Evolutionary conservation across 1,140 invertebrate genomes (phyloP).

Genomic region (Drosophila truncata): DNA sequence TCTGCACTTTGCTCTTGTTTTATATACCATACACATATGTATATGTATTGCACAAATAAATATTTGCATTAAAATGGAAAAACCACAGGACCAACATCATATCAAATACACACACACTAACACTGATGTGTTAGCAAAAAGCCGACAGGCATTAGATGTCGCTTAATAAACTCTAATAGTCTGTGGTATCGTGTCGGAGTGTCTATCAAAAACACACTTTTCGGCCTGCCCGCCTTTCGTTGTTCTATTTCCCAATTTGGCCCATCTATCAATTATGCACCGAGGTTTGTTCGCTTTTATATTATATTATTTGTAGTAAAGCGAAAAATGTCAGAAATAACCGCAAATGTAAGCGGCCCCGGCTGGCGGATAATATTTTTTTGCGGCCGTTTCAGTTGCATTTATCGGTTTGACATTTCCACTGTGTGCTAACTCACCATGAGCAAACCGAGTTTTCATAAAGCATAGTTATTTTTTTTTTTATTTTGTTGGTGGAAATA

Average conservation of each 20-base stretch:
- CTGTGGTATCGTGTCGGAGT: slow-evolving; percentile 52
- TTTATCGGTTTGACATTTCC: slow-evolving; percentile 65
- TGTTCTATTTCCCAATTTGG: slow-evolving; percentile 46
- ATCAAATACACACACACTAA: slow-evolving; percentile 1
- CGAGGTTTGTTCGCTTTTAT: slow-evolving; percentile 47
- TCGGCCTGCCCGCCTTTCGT: slow-evolving; percentile 22
- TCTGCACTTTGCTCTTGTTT: slow-evolving; percentile 42
- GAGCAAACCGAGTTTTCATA: slow-evolving; percentile 3
- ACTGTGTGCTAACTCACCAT: slow-evolving; percentile 7
- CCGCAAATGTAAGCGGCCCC: slow-evolving; percentile 59
- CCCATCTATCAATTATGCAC: slow-evolving; percentile 68
- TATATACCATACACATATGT: background rate
- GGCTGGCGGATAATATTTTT: slow-evolving; percentile 24
- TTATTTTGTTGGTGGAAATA: background rate
- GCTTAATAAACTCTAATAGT: slow-evolving; percentile 80
- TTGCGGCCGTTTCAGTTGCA: slow-evolving; percentile 54
- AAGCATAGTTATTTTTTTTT: slow-evolving; percentile 6
- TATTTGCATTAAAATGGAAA: slow-evolving; percentile 60
- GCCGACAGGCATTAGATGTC: slow-evolving; percentile 67
- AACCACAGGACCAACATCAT: slow-evolving; percentile 47
- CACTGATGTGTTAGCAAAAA: slow-evolving; percentile 19
- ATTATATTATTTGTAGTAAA: slow-evolving; percentile 34
- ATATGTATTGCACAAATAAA: slow-evolving; percentile 71
- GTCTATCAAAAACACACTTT: slow-evolving; percentile 52
- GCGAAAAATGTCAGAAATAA: slow-evolving; percentile 56